phyloP scores from a whole-genome alignment of 2,113 vertebrate species.

The Oriolus oriolus region DNA sequence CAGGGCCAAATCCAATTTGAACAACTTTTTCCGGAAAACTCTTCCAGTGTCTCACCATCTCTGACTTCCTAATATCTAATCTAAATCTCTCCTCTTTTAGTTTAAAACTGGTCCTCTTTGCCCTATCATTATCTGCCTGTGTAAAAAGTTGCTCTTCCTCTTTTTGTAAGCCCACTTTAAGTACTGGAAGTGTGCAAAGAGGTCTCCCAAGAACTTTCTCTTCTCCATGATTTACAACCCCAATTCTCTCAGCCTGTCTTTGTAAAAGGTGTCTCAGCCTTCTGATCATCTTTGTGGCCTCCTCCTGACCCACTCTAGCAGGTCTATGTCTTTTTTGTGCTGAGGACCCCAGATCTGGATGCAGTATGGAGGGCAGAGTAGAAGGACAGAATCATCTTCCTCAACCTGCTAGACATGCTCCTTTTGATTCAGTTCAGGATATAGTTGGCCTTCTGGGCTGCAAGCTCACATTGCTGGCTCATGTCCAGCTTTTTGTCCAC shows the following conservation, averaged over 20 bases:
- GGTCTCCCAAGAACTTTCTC: neutral
- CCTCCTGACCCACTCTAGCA: neutral
- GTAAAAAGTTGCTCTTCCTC: neutral
- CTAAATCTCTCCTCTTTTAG: neutral
- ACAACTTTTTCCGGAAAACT: neutral
- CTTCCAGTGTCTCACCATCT: neutral
- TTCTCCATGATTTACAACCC: neutral
- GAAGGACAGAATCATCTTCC: neutral
- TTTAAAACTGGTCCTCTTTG: neutral
- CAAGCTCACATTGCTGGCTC: neutral
- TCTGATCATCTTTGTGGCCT: neutral
- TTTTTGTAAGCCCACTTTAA: neutral
- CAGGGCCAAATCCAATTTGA: neutral
- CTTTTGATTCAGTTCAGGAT: neutral
- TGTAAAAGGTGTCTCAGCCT: neutral
- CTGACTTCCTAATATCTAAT: neutral
- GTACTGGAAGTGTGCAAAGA: neutral
- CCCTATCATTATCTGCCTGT: neutral
- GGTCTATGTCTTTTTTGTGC: neutral
- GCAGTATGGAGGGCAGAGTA: neutral
- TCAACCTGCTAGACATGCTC: neutral
- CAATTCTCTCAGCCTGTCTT: neutral
- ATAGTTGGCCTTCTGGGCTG: neutral
- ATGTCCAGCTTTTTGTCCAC: neutral
- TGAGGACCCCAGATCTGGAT: neutral